Evolutionary conservation across 2,888 invertebrate genomes (phyloP), one percentile per base, ranked within the genome.

Genomic region (Yponomeuta cagnagella): DNA sequence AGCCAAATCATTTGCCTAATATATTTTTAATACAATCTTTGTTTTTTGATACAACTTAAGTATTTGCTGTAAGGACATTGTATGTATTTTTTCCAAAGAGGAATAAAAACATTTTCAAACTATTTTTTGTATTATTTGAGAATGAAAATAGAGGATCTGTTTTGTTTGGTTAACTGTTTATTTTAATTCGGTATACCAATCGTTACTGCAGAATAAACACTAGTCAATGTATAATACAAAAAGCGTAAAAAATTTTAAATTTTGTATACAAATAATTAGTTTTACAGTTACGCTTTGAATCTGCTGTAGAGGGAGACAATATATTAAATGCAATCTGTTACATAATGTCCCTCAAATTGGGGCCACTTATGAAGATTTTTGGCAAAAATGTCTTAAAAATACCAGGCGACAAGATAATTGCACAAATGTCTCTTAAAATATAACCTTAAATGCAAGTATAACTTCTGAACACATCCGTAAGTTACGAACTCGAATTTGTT

Each of bases 291-390:
- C 83, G 82, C 82, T 81, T 78, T 79, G 58, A 48, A 80, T 82
- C 84, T 85, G 88, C 81, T 83, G 82, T 84, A 88, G 82, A 87
- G 88, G 89, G 87, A 86, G 48, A 84, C 86, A 84, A 76, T 72
- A 76, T 72, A 74, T 84, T 81, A 87, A 87, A 86, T 85, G 87
- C 82, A 23, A 23, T 23, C 23, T 23, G 23, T 23, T 23, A 23
- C 23, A 85, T 83, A 79, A 81, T 81, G 79, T 82, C 79, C 80
- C 84, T 72, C 76, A 80, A 76, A 80, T 79, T 37, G 37, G 30
- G 31, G 30, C 37, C 31, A 23, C 52, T 23, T 15, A 10, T 37
- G 30, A 30, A 23, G 15, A 6, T 48, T 48, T 68, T 68, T 48
- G 68, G 37, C 31, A 68, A 31, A 68, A 30, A 48, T 31, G 23